These are phyloP conservation scores for Chloropsis cyanopogon DNA, from an alignment of 2,113 vertebrate genomes.

Conservation along the genomic window DNA sequence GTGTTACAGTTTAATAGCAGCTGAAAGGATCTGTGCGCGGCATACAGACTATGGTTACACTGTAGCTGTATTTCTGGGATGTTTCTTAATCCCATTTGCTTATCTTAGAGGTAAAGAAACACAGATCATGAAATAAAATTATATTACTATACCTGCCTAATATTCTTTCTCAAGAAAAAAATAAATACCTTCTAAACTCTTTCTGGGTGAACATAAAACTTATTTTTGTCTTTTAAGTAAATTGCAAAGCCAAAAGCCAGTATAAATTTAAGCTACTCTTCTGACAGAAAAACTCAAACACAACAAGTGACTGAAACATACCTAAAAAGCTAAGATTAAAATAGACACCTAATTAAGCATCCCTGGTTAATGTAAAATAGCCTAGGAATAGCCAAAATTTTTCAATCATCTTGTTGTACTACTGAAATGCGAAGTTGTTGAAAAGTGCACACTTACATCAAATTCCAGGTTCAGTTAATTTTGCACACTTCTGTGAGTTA, in stretches of 20 bases:
- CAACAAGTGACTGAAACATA: background rate
- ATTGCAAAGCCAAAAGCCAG: background rate
- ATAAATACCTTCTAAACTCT: background rate
- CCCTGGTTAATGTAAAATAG: background rate
- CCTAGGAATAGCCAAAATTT: background rate
- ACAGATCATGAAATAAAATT: background rate
- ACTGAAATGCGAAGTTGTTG: background rate
- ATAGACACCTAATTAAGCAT: background rate
- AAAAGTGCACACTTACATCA: background rate
- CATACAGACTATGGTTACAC: background rate
- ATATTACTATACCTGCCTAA: background rate
- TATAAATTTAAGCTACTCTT: background rate
- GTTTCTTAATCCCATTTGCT: background rate
- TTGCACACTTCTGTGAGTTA: background rate
- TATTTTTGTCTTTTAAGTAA: background rate
- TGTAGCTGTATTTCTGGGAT: background rate
- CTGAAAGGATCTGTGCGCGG: background rate
- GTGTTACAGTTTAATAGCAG: background rate
- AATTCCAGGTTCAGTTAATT: background rate
- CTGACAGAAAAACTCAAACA: background rate
- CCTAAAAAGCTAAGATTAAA: background rate
- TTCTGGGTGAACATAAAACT: background rate
- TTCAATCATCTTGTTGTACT: background rate
- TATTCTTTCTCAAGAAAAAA: background rate
- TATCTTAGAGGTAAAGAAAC: background rate